Percentiles rank a stretch among this genome's conserved stretches.
Evolutionary conservation across 2,888 invertebrate species (phyloP).

Genomic region (Nycteola revayana): DNA sequence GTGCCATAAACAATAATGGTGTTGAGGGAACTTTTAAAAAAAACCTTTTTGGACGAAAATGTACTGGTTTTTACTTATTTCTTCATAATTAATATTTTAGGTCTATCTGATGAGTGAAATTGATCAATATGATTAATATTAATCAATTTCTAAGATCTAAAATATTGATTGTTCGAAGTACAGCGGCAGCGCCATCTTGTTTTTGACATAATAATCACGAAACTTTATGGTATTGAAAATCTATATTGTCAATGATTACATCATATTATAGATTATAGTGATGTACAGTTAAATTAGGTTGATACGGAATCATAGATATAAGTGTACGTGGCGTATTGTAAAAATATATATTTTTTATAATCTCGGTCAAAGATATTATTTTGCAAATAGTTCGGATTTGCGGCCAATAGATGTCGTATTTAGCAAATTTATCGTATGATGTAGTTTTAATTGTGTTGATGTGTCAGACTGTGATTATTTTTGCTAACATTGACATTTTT

Average conservation of each 20-base stretch:
- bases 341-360: conserved; percentile 26
- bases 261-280: conserved; percentile 32
- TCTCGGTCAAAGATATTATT: conserved; percentile 11
- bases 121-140: too few species aligned
- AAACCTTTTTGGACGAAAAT: too few species aligned
- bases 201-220: conserved; percentile 27
- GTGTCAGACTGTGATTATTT: conserved; percentile 81
- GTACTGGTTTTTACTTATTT: too few species aligned
- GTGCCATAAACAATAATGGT: conserved; percentile 70
- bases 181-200: conserved; percentile 41
- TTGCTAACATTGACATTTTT: conserved; percentile 81
- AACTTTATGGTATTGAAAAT: conserved; percentile 34
- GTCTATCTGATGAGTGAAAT: too few species aligned
- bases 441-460: conserved; percentile 45
- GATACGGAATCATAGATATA: conserved; percentile 35
- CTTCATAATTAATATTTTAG: too few species aligned
- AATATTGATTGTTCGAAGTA: too few species aligned
- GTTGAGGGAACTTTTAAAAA: conserved; percentile 25
- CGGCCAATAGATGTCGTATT: conserved; percentile 17
- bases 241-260: conserved; percentile 40
- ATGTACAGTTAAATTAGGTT: conserved; percentile 45
- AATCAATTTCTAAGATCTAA: too few species aligned
- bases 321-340: conserved; percentile 35
- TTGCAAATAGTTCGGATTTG: conserved; percentile 13
- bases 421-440: conserved; percentile 23